phyloP scores from a whole-genome alignment of 2,797 vertebrate species.

The Ibycter americanus region DNA sequence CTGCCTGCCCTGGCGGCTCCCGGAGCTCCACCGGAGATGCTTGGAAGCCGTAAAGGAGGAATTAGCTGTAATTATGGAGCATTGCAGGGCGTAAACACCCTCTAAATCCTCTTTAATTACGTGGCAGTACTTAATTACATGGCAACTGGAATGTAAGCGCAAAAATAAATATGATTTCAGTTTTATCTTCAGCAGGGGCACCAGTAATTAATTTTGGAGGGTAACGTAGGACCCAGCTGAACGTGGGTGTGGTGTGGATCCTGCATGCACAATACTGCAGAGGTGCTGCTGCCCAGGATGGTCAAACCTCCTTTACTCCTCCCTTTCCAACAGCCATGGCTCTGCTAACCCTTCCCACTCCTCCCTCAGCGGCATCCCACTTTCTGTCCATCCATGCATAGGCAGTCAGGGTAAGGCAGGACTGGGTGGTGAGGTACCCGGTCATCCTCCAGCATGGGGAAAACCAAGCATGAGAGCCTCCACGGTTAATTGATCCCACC shows the following conservation, averaged over 20 bases:
- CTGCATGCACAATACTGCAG: not conserved
- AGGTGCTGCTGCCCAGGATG: not conserved
- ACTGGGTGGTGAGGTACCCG: rapidly evolving
- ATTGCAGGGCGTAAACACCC: not conserved
- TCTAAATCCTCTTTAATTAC: conserved; percentile 64
- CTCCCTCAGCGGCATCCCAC: rapidly evolving
- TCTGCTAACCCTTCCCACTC: not conserved
- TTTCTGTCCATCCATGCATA: not conserved
- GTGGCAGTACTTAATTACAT: conserved; percentile 44
- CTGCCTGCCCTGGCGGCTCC: not conserved
- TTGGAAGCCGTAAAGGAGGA: not conserved
- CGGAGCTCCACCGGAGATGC: not conserved
- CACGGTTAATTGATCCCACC: not conserved
- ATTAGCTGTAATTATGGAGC: conserved; percentile 31
- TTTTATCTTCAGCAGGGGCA: conserved; percentile 31
- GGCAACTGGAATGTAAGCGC: conserved; percentile 46
- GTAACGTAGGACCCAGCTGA: not conserved
- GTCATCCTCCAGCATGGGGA: not conserved
- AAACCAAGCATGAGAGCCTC: not conserved
- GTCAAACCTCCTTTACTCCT: not conserved
- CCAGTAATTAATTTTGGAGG: conserved; percentile 35
- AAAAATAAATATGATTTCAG: conserved; percentile 56
- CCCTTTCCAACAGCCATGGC: not conserved
- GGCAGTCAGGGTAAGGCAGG: not conserved
- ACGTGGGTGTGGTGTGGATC: rapidly evolving